Percentiles rank a stretch among this genome's conserved stretches.
These are phyloP conservation scores for Stictonetta naevosa DNA, from an alignment of 2,113 vertebrate species.

Conservation along the genomic window DNA sequence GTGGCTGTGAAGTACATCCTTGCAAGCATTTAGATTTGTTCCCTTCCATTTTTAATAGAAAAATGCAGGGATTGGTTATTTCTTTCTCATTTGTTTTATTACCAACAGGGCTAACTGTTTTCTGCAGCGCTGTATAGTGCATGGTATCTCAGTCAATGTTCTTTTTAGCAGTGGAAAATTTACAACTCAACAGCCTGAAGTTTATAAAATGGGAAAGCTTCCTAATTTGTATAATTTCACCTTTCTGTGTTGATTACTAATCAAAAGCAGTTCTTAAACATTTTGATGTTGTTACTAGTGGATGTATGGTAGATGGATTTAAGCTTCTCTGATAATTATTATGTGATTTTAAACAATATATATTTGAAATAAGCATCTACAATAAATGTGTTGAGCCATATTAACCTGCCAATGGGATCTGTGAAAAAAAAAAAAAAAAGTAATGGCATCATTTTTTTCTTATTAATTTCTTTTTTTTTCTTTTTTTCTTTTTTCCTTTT, in stretches of 20 bases:
- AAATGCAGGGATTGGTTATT: background rate
- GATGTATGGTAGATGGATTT: conserved; percentile 77
- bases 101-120: conserved; percentile 47
- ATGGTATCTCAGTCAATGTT: conserved; percentile 61
- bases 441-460: conserved; percentile 71
- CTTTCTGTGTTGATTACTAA: conserved; percentile 74
- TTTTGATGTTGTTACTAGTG: conserved; percentile 80
- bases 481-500: conserved; percentile 59
- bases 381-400: conserved; percentile 84
- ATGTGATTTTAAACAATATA: conserved; percentile 79
- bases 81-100: conserved; percentile 37
- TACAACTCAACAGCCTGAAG: conserved; percentile 40
- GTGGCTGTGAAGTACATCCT: conserved; percentile 13
- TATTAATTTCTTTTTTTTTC: conserved; percentile 53
- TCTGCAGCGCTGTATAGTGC: conserved; percentile 67
- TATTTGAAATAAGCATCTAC: conserved; percentile 82
- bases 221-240: conserved; percentile 70
- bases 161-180: conserved; percentile 35
- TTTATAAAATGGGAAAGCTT: conserved; percentile 67
- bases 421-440: conserved; percentile 76
- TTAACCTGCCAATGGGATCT: conserved; percentile 84
- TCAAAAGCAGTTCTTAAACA: conserved; percentile 74
- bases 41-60: background rate
- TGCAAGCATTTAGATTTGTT: background rate
- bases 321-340: conserved; percentile 79